Percentiles rank a stretch among this genome's conserved stretches.
Conservation (phyloP, 2,797 vertebrate genomes). For the Trichosurus vulpecula region DNA sequence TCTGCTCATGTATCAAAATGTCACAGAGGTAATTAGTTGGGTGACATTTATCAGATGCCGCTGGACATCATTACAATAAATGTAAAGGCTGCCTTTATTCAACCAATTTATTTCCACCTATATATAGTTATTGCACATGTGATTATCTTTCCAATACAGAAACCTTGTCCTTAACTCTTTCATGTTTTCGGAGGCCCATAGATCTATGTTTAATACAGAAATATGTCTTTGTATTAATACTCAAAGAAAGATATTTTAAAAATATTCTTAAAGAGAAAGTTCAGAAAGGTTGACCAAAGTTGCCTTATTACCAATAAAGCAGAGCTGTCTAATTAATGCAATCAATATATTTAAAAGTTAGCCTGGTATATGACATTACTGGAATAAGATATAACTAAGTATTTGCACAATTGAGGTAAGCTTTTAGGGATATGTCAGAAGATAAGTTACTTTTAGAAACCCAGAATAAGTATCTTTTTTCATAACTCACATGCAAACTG, state of each 20-base stretch:
- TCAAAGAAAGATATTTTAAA: neutral
- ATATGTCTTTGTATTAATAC: neutral
- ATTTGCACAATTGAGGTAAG: neutral
- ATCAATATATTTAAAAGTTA: neutral
- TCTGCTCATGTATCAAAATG: conserved; percentile 70
- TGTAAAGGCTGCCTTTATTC: conserved; percentile 58
- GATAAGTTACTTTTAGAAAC: conserved; percentile 14
- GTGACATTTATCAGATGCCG: conserved; percentile 61
- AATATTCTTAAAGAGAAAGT: neutral
- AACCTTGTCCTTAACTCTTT: neutral
- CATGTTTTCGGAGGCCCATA: neutral
- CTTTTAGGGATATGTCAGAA: neutral
- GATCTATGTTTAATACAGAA: neutral
- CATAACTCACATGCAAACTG: conserved; percentile 86
- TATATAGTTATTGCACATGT: conserved; percentile 2
- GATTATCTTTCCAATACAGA: conserved; percentile 22
- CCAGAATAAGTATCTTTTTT: neutral
- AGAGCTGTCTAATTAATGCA: neutral
- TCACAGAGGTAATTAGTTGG: conserved; percentile 74
- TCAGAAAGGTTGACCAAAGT: neutral
- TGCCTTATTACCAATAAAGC: neutral
- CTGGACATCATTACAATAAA: conserved; percentile 70
- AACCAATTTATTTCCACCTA: conserved; percentile 37
- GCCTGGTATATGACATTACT: neutral
- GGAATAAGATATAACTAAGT: neutral